phyloP scores from a whole-genome alignment of 2,113 vertebrate species.

The Petrocephalus microphthalmus region DNA sequence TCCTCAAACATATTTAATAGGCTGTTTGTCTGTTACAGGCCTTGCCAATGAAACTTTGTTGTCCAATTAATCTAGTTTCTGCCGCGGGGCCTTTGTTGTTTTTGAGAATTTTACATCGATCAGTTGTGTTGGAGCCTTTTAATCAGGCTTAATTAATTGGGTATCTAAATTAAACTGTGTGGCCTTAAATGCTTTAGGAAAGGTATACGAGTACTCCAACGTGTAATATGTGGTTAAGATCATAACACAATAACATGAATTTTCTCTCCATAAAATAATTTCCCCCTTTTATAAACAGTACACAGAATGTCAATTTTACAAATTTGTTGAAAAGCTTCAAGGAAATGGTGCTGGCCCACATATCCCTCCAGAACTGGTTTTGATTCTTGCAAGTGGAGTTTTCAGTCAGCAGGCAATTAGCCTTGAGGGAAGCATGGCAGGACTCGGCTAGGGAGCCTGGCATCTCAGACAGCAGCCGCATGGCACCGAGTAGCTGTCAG shows the following conservation, averaged over 20 bases:
- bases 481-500: slow-evolving; percentile 43
- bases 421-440: slow-evolving; percentile 16
- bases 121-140: neutral
- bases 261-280: neutral
- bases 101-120: neutral
- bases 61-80: neutral
- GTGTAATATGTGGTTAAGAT: neutral
- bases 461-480: slow-evolving; percentile 39
- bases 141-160: neutral
- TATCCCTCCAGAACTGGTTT: neutral
- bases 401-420: neutral
- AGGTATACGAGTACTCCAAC: neutral
- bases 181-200: neutral
- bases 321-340: neutral
- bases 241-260: neutral
- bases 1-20: neutral
- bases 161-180: neutral
- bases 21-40: neutral
- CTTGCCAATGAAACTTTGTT: neutral
- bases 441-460: slow-evolving; percentile 21
- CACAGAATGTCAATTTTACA: neutral
- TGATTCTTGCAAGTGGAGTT: neutral
- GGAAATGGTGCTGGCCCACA: neutral
- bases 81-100: neutral
- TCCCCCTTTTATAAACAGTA: neutral